Percentiles rank a stretch among this genome's conserved stretches.
Conservation (phyloP, 2,797 vertebrate species). For the Spinus olivaceus region DNA sequence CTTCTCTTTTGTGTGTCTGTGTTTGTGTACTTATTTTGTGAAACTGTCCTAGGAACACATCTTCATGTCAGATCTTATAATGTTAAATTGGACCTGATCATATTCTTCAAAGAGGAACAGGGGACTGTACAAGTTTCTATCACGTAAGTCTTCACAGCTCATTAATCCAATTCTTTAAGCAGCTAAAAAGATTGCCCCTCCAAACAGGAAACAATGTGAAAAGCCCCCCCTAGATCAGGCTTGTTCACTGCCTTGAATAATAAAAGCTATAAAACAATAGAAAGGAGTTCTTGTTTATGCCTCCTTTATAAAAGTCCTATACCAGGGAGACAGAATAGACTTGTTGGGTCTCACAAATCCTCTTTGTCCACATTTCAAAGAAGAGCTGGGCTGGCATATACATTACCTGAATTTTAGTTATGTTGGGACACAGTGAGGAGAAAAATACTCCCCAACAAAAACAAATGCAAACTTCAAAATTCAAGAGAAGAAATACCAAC, state of each 20-base stretch:
- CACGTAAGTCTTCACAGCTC: not conserved
- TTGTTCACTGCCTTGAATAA: not conserved
- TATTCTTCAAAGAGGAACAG: not conserved
- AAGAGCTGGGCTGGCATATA: not conserved
- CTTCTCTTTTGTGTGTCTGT: not conserved
- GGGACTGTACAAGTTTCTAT: not conserved
- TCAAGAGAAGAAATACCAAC: conserved; percentile 55
- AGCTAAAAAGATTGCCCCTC: not conserved
- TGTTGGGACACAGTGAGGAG: conserved; percentile 48
- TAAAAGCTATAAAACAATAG: not conserved
- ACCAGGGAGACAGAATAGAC: not conserved
- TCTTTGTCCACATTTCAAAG: not conserved
- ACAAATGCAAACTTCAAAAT: conserved; percentile 67
- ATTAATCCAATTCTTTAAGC: not conserved
- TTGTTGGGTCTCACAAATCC: not conserved
- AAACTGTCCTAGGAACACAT: not conserved
- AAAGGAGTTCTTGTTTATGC: not conserved
- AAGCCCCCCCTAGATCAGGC: not conserved
- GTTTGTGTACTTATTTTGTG: not conserved
- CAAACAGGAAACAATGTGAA: not conserved
- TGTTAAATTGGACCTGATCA: not conserved
- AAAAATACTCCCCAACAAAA: conserved; percentile 53
- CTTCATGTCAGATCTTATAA: not conserved
- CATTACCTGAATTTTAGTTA: conserved; percentile 38
- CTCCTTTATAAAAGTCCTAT: not conserved